A percentile compares a stretch with the other conserved stretches of the same genome.
phyloP scores from a whole-genome alignment of 2,797 vertebrate genomes.

The Okamejei kenojei region DNA sequence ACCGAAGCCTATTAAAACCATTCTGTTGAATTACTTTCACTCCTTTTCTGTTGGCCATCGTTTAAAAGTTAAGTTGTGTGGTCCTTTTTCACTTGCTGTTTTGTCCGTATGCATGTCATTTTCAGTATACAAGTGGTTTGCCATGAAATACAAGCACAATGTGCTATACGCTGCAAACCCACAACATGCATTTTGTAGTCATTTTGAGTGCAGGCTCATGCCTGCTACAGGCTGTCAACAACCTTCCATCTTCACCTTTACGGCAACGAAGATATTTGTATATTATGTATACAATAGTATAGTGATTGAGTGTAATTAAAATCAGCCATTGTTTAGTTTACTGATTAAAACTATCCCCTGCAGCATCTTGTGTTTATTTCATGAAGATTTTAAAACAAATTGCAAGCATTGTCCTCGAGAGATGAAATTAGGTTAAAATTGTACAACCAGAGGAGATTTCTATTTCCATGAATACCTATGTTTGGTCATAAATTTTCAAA shows the following conservation, averaged over 20 bases:
- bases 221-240: constrained; percentile 60
- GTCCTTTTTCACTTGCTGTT: constrained; percentile 73
- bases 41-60: constrained; percentile 62
- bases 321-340: constrained; percentile 58
- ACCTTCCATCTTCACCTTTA: constrained; percentile 64
- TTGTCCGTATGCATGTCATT: constrained; percentile 73
- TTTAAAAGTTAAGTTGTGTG: constrained; percentile 71
- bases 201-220: not conserved
- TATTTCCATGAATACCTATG: constrained; percentile 56
- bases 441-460: constrained; percentile 73
- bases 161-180: constrained; percentile 77
- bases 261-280: constrained; percentile 86
- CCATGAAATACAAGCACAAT: constrained; percentile 80
- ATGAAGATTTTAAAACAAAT: constrained; percentile 81
- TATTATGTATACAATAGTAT: constrained; percentile 86
- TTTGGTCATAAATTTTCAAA: constrained; percentile 75
- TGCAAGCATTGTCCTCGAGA: constrained; percentile 64
- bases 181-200: constrained; percentile 28
- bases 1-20: constrained; percentile 61
- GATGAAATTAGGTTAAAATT: constrained; percentile 68
- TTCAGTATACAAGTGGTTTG: constrained; percentile 80
- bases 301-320: constrained; percentile 63
- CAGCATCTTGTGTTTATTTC: constrained; percentile 65
- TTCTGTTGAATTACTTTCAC: constrained; percentile 54
- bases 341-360: constrained; percentile 61